A percentile compares a stretch with the other conserved stretches of the same genome.
Evolutionary conservation across 2,113 vertebrate genomes (phyloP).

Genomic region (Enhydra lutris): DNA sequence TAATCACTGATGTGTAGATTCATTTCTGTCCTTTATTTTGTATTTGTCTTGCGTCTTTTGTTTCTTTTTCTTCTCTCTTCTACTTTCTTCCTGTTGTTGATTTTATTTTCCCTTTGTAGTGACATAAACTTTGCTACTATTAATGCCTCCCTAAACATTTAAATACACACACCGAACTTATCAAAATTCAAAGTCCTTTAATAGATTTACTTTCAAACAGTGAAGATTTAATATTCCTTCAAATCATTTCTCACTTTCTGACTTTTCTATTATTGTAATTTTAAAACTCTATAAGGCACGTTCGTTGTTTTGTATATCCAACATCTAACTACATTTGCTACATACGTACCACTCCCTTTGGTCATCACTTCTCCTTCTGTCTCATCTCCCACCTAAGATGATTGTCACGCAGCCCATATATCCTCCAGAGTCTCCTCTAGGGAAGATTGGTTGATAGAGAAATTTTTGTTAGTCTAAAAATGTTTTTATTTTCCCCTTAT

Average conservation of each 20-base stretch:
- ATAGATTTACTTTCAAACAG: background rate
- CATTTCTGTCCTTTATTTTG: background rate
- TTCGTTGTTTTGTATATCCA: background rate
- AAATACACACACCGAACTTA: background rate
- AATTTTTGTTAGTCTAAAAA: background rate
- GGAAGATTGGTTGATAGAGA: background rate
- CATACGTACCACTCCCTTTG: fast-evolving
- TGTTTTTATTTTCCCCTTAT: background rate
- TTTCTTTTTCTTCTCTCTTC: background rate
- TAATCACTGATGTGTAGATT: background rate
- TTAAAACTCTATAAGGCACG: background rate
- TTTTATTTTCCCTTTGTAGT: background rate
- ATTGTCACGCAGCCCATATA: fast-evolving
- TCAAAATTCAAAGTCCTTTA: background rate
- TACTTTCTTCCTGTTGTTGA: background rate
- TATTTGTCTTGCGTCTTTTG: background rate
- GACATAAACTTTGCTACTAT: background rate
- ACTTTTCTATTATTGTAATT: background rate
- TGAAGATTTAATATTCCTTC: background rate
- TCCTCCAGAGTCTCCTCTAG: too few relatives aligned
- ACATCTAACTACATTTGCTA: fast-evolving
- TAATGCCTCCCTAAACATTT: background rate
- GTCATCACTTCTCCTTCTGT: too few relatives aligned
- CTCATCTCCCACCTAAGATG: background rate
- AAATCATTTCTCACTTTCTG: background rate